Evolutionary conservation across 1,140 invertebrate genomes (phyloP).

Genomic region (Anthonomus grandis): DNA sequence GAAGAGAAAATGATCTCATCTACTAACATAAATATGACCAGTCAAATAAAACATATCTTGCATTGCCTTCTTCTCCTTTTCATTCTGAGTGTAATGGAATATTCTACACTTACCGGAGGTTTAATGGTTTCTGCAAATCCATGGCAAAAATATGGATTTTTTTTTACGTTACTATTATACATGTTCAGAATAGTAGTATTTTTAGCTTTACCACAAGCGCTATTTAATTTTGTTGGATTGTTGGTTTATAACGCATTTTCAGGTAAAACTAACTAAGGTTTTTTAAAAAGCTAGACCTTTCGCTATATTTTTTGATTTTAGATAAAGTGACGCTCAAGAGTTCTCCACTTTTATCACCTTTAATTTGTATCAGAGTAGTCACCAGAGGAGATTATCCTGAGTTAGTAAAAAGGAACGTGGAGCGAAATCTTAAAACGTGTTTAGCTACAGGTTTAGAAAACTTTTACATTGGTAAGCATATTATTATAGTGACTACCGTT

Average conservation of each 20-base stretch:
- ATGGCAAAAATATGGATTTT: conserved; percentile 72
- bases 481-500: too few species aligned
- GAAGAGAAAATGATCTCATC: too few species aligned
- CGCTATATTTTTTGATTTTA: conserved; percentile 6
- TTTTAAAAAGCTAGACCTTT: neutral
- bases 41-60: conserved; percentile 2
- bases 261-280: conserved; percentile 57
- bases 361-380: conserved; percentile 92
- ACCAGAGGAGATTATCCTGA: conserved; percentile 94
- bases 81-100: conserved; percentile 3
- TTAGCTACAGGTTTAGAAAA: conserved; percentile 88
- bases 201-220: conserved; percentile 85
- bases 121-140: conserved; percentile 59
- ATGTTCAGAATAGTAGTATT: conserved; percentile 77
- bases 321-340: conserved; percentile 85
- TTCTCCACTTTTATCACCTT: conserved; percentile 86
- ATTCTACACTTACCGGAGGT: neutral
- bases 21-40: neutral
- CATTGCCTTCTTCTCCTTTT: neutral
- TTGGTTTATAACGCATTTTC: conserved; percentile 93
- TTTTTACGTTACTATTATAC: conserved; percentile 72
- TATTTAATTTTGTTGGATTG: conserved; percentile 90
- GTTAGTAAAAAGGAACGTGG: conserved; percentile 85
- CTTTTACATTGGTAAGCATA: conserved; percentile 73
- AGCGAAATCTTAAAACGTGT: conserved; percentile 85